A percentile compares a stretch with the other conserved stretches of the same genome.
These are phyloP conservation scores for Caenorhabditis virilis DNA, from an alignment of 2,888 invertebrate species.

Conservation along the genomic window DNA sequence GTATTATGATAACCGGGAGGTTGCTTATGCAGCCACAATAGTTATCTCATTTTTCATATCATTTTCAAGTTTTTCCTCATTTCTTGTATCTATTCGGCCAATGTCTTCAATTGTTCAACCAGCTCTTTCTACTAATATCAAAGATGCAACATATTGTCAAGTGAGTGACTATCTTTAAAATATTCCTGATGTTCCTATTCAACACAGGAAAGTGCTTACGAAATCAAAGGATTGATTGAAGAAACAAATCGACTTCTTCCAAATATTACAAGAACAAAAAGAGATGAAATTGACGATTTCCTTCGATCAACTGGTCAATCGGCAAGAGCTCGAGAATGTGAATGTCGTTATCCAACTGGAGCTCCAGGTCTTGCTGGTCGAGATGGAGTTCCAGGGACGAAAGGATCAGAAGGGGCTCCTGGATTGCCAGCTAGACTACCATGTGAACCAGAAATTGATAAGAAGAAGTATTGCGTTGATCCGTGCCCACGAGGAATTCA, in stretches of 20 bases:
- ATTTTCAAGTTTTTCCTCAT: slow-evolving; percentile 20
- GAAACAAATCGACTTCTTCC: slow-evolving; percentile 9
- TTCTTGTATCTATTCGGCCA: slow-evolving; percentile 21
- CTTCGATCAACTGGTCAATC: slow-evolving; percentile 29
- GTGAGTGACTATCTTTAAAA: slow-evolving; percentile 1
- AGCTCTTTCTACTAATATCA: slow-evolving; percentile 10
- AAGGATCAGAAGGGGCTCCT: slow-evolving; percentile 48
- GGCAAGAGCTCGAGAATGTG: slow-evolving; percentile 13
- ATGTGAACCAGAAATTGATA: slow-evolving; percentile 59
- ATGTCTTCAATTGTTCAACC: slow-evolving; percentile 23
- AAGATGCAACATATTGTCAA: slow-evolving; percentile 32
- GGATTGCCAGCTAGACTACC: slow-evolving; percentile 64
- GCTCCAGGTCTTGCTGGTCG: slow-evolving; percentile 60
- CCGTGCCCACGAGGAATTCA: slow-evolving; percentile 63
- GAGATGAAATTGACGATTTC: slow-evolving; percentile 39
- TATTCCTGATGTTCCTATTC: neutral
- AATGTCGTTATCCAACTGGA: slow-evolving; percentile 58
- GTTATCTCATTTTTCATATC: slow-evolving; percentile 22
- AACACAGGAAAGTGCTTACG: slow-evolving; percentile 26
- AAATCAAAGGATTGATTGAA: slow-evolving; percentile 19
- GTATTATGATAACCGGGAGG: slow-evolving; percentile 23
- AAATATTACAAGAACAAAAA: slow-evolving; percentile 24
- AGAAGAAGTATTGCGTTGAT: slow-evolving; percentile 59
- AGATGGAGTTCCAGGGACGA: slow-evolving; percentile 54
- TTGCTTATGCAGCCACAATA: slow-evolving; percentile 29